Conservation (phyloP, 2,113 vertebrate species). For the Brachirus orientalis region DNA sequence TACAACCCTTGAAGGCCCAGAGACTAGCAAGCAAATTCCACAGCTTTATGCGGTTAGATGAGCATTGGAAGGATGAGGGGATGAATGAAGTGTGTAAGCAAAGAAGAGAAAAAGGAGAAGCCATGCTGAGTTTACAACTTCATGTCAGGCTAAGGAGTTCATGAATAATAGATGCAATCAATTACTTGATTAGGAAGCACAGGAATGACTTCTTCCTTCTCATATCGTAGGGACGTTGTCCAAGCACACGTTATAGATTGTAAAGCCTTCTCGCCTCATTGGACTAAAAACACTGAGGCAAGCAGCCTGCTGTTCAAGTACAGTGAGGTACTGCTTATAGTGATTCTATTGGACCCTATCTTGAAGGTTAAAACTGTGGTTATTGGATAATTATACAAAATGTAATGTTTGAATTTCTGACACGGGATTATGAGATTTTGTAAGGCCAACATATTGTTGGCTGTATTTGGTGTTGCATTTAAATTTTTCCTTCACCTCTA, state of each 20-base stretch:
- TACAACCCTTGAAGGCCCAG: conserved; percentile 68
- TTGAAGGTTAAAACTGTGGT: conserved; percentile 29
- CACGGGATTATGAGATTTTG: conserved; percentile 2
- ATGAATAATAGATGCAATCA: conserved; percentile 82
- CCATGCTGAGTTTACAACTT: conserved; percentile 77
- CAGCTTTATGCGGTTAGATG: conserved; percentile 75
- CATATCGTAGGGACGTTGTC: conserved; percentile 65
- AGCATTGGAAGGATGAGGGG: conserved; percentile 54
- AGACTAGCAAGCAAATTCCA: conserved; percentile 71
- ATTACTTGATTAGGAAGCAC: conserved; percentile 79
- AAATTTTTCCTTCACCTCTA: conserved; percentile 5
- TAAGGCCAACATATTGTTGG: neutral
- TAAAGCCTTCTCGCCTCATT: conserved; percentile 65
- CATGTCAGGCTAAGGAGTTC: conserved; percentile 73
- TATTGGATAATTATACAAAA: conserved; percentile 9
- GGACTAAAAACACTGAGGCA: conserved; percentile 59
- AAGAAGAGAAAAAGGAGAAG: conserved; percentile 63
- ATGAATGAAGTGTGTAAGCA: conserved; percentile 67
- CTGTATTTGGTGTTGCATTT: too few relatives aligned
- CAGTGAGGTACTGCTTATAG: conserved; percentile 20
- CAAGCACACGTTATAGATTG: conserved; percentile 61
- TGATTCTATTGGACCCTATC: conserved; percentile 29
- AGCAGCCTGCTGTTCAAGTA: conserved; percentile 45
- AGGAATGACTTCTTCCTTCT: conserved; percentile 75
- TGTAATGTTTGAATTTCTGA: conserved; percentile 13